Conservation (phyloP, 2,113 vertebrate genomes). For the Sinocyclocheilus grahami region DNA sequence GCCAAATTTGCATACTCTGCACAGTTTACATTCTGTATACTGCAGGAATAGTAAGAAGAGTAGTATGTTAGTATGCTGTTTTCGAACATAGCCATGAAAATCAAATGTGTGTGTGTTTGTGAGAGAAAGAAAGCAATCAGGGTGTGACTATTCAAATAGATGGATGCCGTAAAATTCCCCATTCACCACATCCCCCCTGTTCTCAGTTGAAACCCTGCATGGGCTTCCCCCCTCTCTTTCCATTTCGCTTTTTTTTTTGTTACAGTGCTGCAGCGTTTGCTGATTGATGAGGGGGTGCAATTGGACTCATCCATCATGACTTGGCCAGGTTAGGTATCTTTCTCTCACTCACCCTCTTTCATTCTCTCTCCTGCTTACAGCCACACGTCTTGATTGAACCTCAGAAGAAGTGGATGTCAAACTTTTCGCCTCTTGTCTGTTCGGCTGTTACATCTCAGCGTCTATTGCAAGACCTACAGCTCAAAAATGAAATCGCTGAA, state of each 20-base stretch:
- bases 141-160: conserved; percentile 18
- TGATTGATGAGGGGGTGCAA: conserved; percentile 59
- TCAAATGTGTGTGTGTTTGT: neutral
- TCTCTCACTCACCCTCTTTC: conserved; percentile 40
- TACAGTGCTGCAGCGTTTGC: conserved; percentile 44
- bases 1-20: neutral
- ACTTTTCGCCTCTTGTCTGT: conserved; percentile 33
- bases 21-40: neutral
- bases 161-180: conserved; percentile 16
- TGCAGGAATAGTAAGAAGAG: neutral
- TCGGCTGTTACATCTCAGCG: conserved; percentile 1
- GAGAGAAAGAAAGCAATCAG: conserved; percentile 20
- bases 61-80: neutral
- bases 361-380: conserved; percentile 28
- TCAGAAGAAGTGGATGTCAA: conserved; percentile 44
- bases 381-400: conserved; percentile 50
- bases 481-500: conserved; percentile 26
- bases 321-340: conserved; percentile 52
- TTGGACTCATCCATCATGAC: conserved; percentile 59
- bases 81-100: neutral
- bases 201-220: neutral
- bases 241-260: neutral
- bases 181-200: conserved; percentile 1
- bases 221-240: conserved; percentile 9
- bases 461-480: neutral